These are phyloP conservation scores for Barypeithes pellucidus DNA, from an alignment of 2,888 invertebrate species.

Conservation along the genomic window DNA sequence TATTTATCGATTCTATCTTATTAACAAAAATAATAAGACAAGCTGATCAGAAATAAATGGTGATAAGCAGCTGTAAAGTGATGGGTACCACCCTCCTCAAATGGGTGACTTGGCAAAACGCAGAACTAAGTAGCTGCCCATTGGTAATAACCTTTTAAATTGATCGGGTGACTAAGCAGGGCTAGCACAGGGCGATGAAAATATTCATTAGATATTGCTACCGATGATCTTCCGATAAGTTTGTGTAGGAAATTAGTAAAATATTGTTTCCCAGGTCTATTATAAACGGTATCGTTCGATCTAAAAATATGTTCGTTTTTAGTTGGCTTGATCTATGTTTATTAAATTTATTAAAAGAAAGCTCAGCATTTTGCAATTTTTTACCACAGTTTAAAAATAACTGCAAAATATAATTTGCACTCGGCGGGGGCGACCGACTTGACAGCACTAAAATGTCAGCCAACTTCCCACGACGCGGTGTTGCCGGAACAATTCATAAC, in stretches of 20 bases:
- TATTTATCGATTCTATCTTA: conserved; percentile 13
- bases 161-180: conserved; percentile 47
- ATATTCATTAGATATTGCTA: conserved; percentile 52
- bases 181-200: conserved; percentile 43
- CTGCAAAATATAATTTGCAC: too few relatives aligned
- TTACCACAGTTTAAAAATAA: too few relatives aligned
- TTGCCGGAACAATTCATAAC: too few relatives aligned
- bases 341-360: too few relatives aligned
- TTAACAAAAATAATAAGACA: conserved; percentile 46
- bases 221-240: conserved; percentile 50
- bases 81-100: conserved; percentile 44
- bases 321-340: too few relatives aligned
- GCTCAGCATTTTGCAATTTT: too few relatives aligned
- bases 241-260: conserved; percentile 18
- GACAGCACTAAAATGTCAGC: too few relatives aligned
- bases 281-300: background rate
- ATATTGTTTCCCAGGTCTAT: background rate
- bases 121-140: conserved; percentile 48
- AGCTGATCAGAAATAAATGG: conserved; percentile 43
- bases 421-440: too few relatives aligned
- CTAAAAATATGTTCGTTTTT: too few relatives aligned
- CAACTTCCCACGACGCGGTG: too few relatives aligned
- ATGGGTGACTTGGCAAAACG: conserved; percentile 51
- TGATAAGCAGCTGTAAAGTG: conserved; percentile 51
- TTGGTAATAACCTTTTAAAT: conserved; percentile 53